These are phyloP conservation scores for Callyntrura guangdongensis DNA, from an alignment of 2,888 invertebrate genomes.

Conservation along the genomic window DNA sequence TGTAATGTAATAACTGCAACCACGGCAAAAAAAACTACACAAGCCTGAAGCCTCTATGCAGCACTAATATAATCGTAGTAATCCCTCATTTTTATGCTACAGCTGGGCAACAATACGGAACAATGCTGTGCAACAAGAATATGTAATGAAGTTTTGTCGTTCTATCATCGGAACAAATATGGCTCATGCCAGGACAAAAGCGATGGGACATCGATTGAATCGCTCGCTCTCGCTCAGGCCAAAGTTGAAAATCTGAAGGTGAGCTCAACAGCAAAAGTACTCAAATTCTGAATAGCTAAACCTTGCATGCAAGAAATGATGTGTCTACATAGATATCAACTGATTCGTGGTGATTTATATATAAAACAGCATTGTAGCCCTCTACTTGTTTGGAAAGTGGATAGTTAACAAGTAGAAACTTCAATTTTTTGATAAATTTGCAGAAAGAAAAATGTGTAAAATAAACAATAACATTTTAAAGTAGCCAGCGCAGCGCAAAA, in stretches of 20 bases:
- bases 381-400: no score
- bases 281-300: slow-evolving; percentile 43
- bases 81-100: no score
- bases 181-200: not conserved
- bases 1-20: not conserved
- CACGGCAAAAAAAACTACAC: not conserved
- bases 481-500: no score
- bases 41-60: not conserved
- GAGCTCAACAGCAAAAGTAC: slow-evolving; percentile 12
- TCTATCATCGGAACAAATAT: slow-evolving; percentile 27
- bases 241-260: slow-evolving; percentile 39
- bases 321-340: no score
- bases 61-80: not conserved
- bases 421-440: no score
- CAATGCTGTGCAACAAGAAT: not conserved
- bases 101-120: not conserved
- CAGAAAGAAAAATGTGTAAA: no score
- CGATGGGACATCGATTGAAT: slow-evolving; percentile 13
- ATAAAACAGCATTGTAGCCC: no score
- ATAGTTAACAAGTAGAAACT: no score
- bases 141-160: not conserved
- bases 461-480: no score
- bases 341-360: no score
- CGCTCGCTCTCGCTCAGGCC: not conserved
- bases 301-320: no score